Conservation (phyloP, 2,797 vertebrate species). For the Mico argentatus region DNA sequence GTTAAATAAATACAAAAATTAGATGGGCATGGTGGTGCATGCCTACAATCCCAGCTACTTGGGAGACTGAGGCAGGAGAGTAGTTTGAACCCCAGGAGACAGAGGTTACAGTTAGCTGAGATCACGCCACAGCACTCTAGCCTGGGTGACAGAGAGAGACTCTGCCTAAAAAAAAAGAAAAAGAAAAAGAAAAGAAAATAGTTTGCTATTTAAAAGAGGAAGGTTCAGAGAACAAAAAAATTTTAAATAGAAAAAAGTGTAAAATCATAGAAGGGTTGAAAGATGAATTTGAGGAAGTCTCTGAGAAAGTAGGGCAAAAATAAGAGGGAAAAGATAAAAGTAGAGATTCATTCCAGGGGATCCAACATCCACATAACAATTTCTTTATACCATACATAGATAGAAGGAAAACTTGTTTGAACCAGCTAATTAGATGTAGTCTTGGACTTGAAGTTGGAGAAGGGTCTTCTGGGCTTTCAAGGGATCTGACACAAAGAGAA, state of each 20-base stretch:
- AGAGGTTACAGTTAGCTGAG: not conserved
- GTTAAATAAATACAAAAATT: not conserved
- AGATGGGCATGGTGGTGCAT: not conserved
- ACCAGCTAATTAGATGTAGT: not conserved
- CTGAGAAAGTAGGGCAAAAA: not conserved
- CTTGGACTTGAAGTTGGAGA: not conserved
- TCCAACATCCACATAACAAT: not conserved
- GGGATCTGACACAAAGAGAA: not conserved
- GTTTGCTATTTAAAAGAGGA: not conserved
- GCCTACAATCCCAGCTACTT: not conserved
- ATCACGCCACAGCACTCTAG: not conserved
- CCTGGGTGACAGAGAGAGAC: not conserved
- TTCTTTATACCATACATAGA: not conserved
- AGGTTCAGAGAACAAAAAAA: not conserved
- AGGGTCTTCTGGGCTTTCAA: not conserved
- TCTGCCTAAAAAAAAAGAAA: not conserved
- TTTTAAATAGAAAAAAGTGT: not conserved
- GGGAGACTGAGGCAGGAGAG: not conserved
- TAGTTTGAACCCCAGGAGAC: not conserved
- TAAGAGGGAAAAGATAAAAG: not conserved
- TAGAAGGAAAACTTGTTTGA: not conserved
- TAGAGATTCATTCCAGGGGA: not conserved
- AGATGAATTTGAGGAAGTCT: not conserved
- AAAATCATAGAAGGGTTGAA: not conserved
- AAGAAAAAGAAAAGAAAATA: not conserved